These are phyloP conservation scores for human DNA, from an alignment of 2,113 vertebrate species.

Conservation along the genomic window GRCh38 chr17:45718001-45718500, in stretches of 20 bases:
- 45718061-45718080: neutral
- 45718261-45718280: neutral
- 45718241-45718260: neutral
- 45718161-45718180: conserved; percentile 49
- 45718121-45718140: neutral
- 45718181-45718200: neutral
- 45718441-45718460: no score
- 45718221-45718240: neutral
- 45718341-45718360: no score
- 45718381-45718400: no score
- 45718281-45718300: no score
- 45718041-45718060: neutral
- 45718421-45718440: no score
- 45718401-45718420: no score
- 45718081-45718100: conserved; percentile 1
- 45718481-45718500: no score
- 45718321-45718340: no score
- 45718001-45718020: neutral
- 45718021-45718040: neutral
- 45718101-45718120: neutral
- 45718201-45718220: neutral
- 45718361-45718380: no score
- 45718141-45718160: neutral
- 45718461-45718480: no score
- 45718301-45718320: no score